A percentile compares a stretch with the other conserved stretches of the same genome.
These are phyloP conservation scores for Tinea semifulvella DNA, from an alignment of 2,888 invertebrate genomes.

Conservation along the genomic window DNA sequence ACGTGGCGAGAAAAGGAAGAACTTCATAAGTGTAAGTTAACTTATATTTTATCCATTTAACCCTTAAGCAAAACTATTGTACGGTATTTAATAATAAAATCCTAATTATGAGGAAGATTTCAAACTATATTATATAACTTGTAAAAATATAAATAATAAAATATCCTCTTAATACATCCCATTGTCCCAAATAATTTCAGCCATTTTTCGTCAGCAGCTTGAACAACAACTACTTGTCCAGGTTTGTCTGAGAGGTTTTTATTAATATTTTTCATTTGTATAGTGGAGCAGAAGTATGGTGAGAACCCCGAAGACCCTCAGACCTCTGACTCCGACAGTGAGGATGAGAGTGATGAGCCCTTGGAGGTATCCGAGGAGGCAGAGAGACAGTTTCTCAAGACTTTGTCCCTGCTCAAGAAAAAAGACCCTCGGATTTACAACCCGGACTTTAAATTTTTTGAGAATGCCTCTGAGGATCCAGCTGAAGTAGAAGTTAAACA, in stretches of 20 bases:
- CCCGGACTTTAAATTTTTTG: constrained; percentile 75
- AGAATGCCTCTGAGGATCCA: constrained; percentile 41
- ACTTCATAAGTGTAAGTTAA: constrained; percentile 76
- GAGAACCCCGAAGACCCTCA: constrained; percentile 56
- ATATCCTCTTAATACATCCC: constrained; percentile 25
- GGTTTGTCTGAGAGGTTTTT: constrained; percentile 18
- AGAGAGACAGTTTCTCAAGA: constrained; percentile 89
- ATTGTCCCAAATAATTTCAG: too few relatives aligned
- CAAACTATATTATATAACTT: constrained; percentile 22
- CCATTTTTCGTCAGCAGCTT: too few relatives aligned
- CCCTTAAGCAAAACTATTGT: too few relatives aligned
- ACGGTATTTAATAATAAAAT: not conserved
- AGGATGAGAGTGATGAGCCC: constrained; percentile 71
- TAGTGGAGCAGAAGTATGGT: constrained; percentile 82
- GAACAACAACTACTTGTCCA: constrained; percentile 1
- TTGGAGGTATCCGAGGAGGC: constrained; percentile 69
- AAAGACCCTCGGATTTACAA: constrained; percentile 93
- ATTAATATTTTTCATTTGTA: constrained; percentile 19
- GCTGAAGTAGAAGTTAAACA: constrained; percentile 46
- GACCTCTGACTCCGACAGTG: constrained; percentile 59
- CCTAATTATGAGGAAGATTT: constrained; percentile 23
- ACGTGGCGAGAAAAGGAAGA: constrained; percentile 87
- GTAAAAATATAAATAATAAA: constrained; percentile 32
- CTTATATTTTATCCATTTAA: constrained; percentile 18
- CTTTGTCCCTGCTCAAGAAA: constrained; percentile 84